Base-by-base conservation (phyloP, 2,888 invertebrate species). In the Callimorpha dominula region DNA sequence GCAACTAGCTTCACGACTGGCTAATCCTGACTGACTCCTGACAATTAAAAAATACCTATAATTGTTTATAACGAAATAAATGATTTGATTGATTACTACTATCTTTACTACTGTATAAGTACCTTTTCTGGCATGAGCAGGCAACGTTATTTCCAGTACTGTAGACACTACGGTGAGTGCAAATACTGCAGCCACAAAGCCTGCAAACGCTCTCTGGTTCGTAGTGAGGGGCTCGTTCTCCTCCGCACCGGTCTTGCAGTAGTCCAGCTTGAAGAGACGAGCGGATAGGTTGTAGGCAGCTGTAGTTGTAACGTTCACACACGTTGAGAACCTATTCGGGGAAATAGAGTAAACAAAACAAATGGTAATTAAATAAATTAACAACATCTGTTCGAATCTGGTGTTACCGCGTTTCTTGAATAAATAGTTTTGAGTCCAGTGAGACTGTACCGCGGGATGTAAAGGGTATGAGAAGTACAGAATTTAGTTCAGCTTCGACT, bases 51-150 rank as follows among this genome's bases (percentile, higher is more conserved):
- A 4, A 57, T 20, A 57, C 4, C 20, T 57, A 20, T 8, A 57
- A 57, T 46, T 1, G 31, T 1, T 46, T 3, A 8, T 3, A 8
- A 3, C 4, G 43, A 9, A 46, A 8, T 6, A 57, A 17, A 57
- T 8, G 8, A 57, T 57, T 57, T n/a, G 2, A 31, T 31, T 31
- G 31, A 42, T 17, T 7, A 9, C 15, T 42, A 17, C n/a, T n/a
- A n/a, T n/a, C n/a, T n/a, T n/a, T n/a, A n/a, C n/a, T n/a, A n/a
- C n/a, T n/a, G n/a, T n/a, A n/a, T n/a, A n/a, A n/a, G 43, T 75
- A 94, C 94, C 91, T 89, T 94, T 94, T 82, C 87, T 91, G 9
- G 87, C 83, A 43, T 92, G 89, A 65, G 92, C 93, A 0, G 92
- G 76, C 40, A 94, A 86, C 17, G 89, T 88, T 42, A 90, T 70